phyloP scores from a whole-genome alignment of 2,888 invertebrate genomes.

The Acanthopleura granulata region DNA sequence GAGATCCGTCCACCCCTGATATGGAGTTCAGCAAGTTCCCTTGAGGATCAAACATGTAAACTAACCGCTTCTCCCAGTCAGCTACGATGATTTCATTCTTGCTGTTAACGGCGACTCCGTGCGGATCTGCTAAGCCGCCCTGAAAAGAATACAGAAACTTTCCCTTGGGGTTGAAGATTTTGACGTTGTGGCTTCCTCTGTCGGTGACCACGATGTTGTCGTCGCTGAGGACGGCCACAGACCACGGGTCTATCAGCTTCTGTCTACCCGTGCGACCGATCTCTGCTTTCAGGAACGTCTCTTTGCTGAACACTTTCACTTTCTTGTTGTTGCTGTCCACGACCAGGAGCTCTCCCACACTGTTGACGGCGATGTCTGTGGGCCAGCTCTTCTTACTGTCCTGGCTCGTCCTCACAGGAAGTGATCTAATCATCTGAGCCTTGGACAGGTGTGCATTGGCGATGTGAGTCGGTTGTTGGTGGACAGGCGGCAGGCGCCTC shows the following conservation, averaged over 20 bases:
- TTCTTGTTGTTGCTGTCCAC: constrained; percentile 19
- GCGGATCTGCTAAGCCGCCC: constrained; percentile 6
- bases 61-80: constrained; percentile 8
- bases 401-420: constrained; percentile 9
- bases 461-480: neutral
- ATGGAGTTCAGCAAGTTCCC: constrained; percentile 12
- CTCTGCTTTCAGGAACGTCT: constrained; percentile 9
- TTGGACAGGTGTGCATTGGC: neutral
- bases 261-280: constrained; percentile 10
- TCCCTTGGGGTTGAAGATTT: neutral
- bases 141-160: constrained; percentile 7
- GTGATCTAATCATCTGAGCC: neutral
- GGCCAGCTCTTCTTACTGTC: constrained; percentile 14
- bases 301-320: constrained; percentile 3
- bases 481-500: neutral
- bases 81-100: constrained; percentile 12
- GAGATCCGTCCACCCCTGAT: constrained; percentile 5
- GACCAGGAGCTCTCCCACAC: neutral
- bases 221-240: constrained; percentile 5
- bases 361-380: constrained; percentile 5
- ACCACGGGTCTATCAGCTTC: constrained; percentile 8
- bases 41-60: constrained; percentile 2
- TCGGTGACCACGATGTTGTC: constrained; percentile 5
- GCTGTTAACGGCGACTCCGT: constrained; percentile 4
- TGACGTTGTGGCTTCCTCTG: constrained; percentile 8